These are phyloP conservation scores for Aquatica leii DNA, from an alignment of 2,888 invertebrate species.

Conservation along the genomic window DNA sequence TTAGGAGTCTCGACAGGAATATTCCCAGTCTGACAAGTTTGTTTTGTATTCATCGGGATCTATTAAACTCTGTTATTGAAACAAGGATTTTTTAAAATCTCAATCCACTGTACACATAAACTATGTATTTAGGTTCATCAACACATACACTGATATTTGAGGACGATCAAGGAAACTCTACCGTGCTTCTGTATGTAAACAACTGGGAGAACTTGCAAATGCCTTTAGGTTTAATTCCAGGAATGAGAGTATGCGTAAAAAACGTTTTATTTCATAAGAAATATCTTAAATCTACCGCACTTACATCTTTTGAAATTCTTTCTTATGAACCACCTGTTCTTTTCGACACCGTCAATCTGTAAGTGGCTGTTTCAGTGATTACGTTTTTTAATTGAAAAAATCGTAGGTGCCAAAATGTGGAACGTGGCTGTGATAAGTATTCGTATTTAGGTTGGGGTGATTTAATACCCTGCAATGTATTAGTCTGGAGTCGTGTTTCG, in stretches of 20 bases:
- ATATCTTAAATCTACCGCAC: conserved; percentile 39
- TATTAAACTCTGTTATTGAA: too few species aligned
- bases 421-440: conserved; percentile 15
- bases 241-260: conserved; percentile 39
- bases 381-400: not conserved
- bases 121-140: conserved; percentile 13
- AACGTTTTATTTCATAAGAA: conserved; percentile 40
- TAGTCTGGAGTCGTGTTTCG: conserved; percentile 14
- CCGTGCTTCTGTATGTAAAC: conserved; percentile 39
- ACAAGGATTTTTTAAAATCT: too few species aligned
- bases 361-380: not conserved
- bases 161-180: conserved; percentile 19
- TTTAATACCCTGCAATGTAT: conserved; percentile 20
- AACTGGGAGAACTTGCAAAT: conserved; percentile 41
- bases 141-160: conserved; percentile 22
- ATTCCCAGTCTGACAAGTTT: too few species aligned
- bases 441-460: conserved; percentile 23
- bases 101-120: not conserved
- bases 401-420: conserved; percentile 11
- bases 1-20: too few species aligned
- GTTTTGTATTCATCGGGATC: too few species aligned
- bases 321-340: conserved; percentile 37
- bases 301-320: conserved; percentile 43
- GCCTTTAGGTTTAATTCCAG: conserved; percentile 42
- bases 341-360: conserved; percentile 45